Base-by-base conservation (phyloP, 1,140 invertebrate species). In the Stegodyphus mimosarum region DNA sequence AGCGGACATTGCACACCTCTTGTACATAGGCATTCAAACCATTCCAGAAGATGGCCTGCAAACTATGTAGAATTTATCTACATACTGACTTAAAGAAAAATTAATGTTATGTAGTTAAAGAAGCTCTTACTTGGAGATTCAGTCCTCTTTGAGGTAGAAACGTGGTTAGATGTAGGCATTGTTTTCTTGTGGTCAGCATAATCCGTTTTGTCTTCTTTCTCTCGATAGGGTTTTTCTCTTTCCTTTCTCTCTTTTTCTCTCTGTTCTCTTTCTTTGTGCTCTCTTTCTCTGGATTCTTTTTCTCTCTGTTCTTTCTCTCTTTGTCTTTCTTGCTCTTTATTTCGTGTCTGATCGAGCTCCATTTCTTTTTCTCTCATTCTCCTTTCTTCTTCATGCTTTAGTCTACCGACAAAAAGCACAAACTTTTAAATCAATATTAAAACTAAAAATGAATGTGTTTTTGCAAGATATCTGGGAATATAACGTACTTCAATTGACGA, bases 321-420 rank as follows among this genome's bases (percentile, higher is more conserved):
- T 33, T 69, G 83, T 33, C 83, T 49, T 66, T 86, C 83, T n/a
- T 84, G 81, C 33, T 86, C 83, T 66, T 78, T 77, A 13, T 18
- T 84, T 9, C 81, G 72, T 6, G 49, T 74, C 52, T 84, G 81
- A 33, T 84, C 81, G 3, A 86, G 75, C 49, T 86, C 83, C 3
- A 78, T 55, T 66, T 86, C 83, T 63, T 86, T 86, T 64, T 86
- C 83, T 0, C 83, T 50, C 67, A 86, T 71, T n/a, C 83, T 18
- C n/a, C 83, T 60, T 17, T 86, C 83, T 64, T 86, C 83, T 52
- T 86, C 83, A 33, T 63, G 69, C 33, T 86, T 86, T 66, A 86
- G 17, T 49, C 83, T 86, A 15, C 13, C 9, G 3, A 7, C 7
- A 7, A 67, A 18, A 67, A 66, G n/a, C 33, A 33, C 33, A 33